A percentile compares a stretch with the other conserved stretches of the same genome.
phyloP scores from a whole-genome alignment of 1,140 invertebrate genomes.

The Drosophila pachea region DNA sequence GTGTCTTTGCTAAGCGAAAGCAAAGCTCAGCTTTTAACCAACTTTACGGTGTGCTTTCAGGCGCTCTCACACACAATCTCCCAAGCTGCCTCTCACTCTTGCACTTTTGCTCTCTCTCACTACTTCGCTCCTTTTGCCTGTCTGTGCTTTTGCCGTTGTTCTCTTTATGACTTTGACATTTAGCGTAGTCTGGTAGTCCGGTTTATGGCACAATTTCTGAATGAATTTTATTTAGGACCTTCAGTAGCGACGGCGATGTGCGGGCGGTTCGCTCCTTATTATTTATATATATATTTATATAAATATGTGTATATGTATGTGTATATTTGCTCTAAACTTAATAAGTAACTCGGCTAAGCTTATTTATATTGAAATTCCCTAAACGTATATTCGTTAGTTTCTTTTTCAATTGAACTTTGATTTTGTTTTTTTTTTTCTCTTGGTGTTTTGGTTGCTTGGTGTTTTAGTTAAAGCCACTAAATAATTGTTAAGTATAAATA shows the following conservation, averaged over 20 bases:
- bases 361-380: slow-evolving; percentile 61
- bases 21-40: slow-evolving; percentile 21
- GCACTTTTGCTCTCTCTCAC: background rate
- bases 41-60: slow-evolving; percentile 29
- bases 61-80: slow-evolving; percentile 18
- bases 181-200: slow-evolving; percentile 52
- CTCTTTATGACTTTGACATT: slow-evolving; percentile 72
- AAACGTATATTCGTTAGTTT: slow-evolving; percentile 72
- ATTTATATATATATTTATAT: slow-evolving; percentile 42
- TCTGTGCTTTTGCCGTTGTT: slow-evolving; percentile 10
- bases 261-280: slow-evolving; percentile 39
- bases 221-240: slow-evolving; percentile 59
- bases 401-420: slow-evolving; percentile 55
- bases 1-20: slow-evolving; percentile 33
- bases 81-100: background rate
- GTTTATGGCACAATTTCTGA: slow-evolving; percentile 73
- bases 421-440: slow-evolving; percentile 52
- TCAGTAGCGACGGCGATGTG: slow-evolving; percentile 15
- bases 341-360: slow-evolving; percentile 48
- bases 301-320: slow-evolving; percentile 42
- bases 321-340: slow-evolving; percentile 50
- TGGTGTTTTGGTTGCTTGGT: slow-evolving; percentile 58
- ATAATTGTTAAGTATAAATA: slow-evolving; percentile 57
- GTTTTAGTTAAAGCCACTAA: slow-evolving; percentile 74
- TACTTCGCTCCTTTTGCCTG: slow-evolving; percentile 16